Evolutionary conservation across 2,797 vertebrate genomes (phyloP), one percentile per base, ranked within the genome.

Genomic region (Benthosema pterotum): DNA sequence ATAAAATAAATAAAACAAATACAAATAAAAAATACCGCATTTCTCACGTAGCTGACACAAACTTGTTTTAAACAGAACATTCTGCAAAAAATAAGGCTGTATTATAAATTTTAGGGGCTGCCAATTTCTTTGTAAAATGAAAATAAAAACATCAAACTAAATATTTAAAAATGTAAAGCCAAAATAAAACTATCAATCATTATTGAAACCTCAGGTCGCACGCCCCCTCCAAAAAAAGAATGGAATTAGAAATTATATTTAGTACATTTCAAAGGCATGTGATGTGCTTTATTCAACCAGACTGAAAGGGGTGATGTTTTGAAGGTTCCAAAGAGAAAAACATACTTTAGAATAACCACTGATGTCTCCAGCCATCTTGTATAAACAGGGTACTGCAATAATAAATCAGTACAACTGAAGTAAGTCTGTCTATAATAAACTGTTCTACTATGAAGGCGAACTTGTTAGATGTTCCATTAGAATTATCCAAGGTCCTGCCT

Each of bases 101-200:
- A 18, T 62, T 52, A 11, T 67, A 51, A 8, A 63, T 69, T 75
- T 53, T 60, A 1, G 57, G 48, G 56, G 50, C 65, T 56, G 58
- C 59, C 15, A 67, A 67, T 69, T 69, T 42, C 2, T 77, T 53
- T 77, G 43, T 45, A 42, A 63, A 72, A 72, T 19, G 0, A 71
- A 80, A 73, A 69, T 68, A 65, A 65, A 78, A 72, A 17, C 1
- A 61, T 65, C 15, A 54, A 73, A 73, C 48, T 38, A 69, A 74
- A 76, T 46, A 0, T 25, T 3, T 19, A 61, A 60, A 72, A 75
- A 53, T 48, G 45, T 53, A 43, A 65, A 71, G 65, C 53, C 32
- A 22, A 72, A 68, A 67, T 50, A 62, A 56, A 2, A 68, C 17
- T 2, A 64, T 43, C 11, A n/a, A n/a, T n/a, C n/a, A n/a, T 56